phyloP scores from a whole-genome alignment of 2,113 vertebrate species.

The Galbula dea region DNA sequence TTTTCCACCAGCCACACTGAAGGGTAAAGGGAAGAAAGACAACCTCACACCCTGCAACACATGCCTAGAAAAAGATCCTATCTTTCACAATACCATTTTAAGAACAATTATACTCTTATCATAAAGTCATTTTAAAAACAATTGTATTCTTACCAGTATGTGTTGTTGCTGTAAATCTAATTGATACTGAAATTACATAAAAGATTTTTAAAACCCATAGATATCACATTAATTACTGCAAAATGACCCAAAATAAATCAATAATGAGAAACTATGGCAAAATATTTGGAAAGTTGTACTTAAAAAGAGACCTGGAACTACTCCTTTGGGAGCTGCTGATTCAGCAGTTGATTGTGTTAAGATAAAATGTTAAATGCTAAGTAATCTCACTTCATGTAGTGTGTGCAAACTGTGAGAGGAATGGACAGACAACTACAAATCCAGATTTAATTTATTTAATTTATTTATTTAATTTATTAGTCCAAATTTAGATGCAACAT shows the following conservation, averaged over 20 bases:
- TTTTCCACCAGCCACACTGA: background rate
- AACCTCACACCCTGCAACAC: background rate
- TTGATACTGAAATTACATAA: background rate
- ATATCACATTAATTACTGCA: background rate
- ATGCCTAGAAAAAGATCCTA: background rate
- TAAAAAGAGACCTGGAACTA: background rate
- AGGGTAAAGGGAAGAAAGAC: background rate
- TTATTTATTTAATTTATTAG: too few relatives aligned
- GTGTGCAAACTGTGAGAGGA: background rate
- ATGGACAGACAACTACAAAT: background rate
- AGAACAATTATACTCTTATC: too few relatives aligned
- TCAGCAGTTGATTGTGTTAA: background rate
- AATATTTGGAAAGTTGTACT: background rate
- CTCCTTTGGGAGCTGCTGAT: background rate
- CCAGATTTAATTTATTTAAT: too few relatives aligned
- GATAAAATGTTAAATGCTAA: background rate
- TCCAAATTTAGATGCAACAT: background rate
- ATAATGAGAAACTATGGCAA: background rate
- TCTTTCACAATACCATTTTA: background rate
- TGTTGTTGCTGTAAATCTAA: background rate
- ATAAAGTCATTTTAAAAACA: too few relatives aligned
- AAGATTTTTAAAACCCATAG: background rate
- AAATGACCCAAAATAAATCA: background rate
- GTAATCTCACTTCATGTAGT: background rate
- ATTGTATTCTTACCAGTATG: background rate